These are phyloP conservation scores for Oasisia sp. DNA, from an alignment of 2,888 invertebrate genomes.

Conservation along the genomic window DNA sequence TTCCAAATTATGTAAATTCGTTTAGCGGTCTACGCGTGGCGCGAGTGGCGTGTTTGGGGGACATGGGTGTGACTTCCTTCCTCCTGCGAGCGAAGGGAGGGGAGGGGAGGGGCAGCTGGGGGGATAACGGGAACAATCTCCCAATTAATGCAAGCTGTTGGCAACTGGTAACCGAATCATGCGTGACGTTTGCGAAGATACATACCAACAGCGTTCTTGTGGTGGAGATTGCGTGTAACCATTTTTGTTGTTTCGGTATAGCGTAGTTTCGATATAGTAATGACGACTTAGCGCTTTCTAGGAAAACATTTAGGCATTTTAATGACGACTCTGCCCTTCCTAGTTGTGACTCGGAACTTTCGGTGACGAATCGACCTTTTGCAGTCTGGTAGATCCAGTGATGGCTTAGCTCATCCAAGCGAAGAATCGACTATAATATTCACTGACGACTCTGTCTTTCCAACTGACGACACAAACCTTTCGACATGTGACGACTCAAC, in stretches of 20 bases:
- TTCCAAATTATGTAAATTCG: neutral
- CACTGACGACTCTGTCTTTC: neutral
- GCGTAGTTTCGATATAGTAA: neutral
- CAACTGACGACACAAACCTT: neutral
- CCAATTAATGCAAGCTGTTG: neutral
- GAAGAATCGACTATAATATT: neutral
- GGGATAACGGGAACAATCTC: neutral
- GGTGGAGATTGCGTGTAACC: too few species aligned
- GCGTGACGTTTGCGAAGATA: neutral
- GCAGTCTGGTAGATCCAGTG: neutral
- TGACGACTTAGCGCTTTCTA: too few species aligned
- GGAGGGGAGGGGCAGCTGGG: too few species aligned
- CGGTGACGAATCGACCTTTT: neutral
- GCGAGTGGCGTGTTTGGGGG: neutral
- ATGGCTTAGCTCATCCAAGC: neutral
- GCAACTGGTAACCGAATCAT: neutral
- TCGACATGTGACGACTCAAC: neutral
- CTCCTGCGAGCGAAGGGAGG: neutral
- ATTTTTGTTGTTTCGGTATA: too few species aligned
- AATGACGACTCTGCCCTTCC: neutral
- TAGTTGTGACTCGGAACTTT: neutral
- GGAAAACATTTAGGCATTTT: neutral
- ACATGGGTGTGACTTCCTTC: conserved; percentile 3
- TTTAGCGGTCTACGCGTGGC: neutral
- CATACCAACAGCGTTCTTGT: neutral